Evolutionary conservation across 2,113 vertebrate species (phyloP), one percentile per base, ranked within the genome.

Genomic region (Galeopterus variegatus): DNA sequence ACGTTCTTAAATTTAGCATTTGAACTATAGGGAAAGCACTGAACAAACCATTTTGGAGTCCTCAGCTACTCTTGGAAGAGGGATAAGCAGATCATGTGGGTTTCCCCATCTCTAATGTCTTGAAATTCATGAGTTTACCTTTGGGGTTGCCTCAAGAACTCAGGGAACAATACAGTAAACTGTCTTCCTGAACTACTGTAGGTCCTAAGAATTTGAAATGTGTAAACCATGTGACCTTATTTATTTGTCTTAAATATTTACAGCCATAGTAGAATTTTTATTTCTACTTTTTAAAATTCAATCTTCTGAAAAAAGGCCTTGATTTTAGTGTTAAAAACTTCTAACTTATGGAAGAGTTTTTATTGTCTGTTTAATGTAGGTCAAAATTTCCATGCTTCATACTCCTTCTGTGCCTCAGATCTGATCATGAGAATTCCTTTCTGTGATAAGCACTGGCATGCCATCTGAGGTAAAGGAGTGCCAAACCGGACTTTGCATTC

Each of bases 131-230:
- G 81, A 90, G 97, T 84, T 85, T 36, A 21, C 23, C 56, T 73
- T 95, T 92, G 56, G 31, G 41, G 84, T 91, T 91, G 73, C 73
- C 62, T 62, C 41, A 88, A 96, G 96, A 97, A 98, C 97, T 98
- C 98, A 99, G 98, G 98, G 98, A 98, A 92, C 54, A 81, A 81
- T 52, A 85, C 14, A 76, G 73, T 93, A 54, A 97, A 90, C 94
- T 88, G 90, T 84, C 92, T 97, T 98, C 96, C 91, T 98, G 89
- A 98, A 94, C 13, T 69, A 6, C 76, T 89, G 45, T 87, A 72
- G 45, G 80, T 89, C 96, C 92, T 81, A 94, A 85, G 80, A 94
- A 82, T 94, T 85, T 93, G 90, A 95, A 76, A 97, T 95, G 58
- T 95, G 81, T 81, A 94, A 94, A 93, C 60, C 91, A 70, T 21